Evolutionary conservation across 1,140 invertebrate species (phyloP).

Genomic region (Drosophila virilis): DNA sequence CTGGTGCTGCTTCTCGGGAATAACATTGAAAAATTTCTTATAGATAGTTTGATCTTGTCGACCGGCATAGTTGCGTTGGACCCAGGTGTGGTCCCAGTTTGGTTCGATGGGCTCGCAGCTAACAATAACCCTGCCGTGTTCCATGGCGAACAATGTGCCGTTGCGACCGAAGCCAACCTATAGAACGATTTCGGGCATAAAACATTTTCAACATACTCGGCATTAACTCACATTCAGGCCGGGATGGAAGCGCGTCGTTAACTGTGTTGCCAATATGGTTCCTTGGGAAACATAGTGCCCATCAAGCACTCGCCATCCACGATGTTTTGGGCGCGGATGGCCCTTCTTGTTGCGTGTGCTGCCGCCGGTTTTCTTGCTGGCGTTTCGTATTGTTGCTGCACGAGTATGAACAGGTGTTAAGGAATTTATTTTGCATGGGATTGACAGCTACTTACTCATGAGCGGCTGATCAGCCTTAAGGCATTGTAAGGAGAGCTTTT

Average conservation of each 20-base stretch:
- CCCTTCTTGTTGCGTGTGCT: constrained; percentile 88
- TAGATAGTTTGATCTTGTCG: constrained; percentile 88
- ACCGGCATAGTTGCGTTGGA: constrained; percentile 87
- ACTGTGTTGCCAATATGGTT: constrained; percentile 89
- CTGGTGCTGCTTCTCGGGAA: constrained; percentile 89
- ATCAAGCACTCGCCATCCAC: constrained; percentile 89
- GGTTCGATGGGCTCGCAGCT: constrained; percentile 91
- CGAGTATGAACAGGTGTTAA: not conserved
- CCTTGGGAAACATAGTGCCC: constrained; percentile 87
- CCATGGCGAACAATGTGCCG: constrained; percentile 90
- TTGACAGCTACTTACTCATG: constrained; percentile 52
- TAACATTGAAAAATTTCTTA: constrained; percentile 93
- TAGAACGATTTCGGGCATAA: not conserved
- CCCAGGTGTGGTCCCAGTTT: constrained; percentile 89
- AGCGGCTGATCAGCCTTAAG: constrained; percentile 74
- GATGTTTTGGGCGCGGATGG: constrained; percentile 89
- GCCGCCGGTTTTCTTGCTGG: constrained; percentile 89
- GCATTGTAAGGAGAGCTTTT: constrained; percentile 72
- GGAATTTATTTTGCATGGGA: not conserved
- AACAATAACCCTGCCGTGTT: constrained; percentile 89
- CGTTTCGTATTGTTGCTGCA: constrained; percentile 85
- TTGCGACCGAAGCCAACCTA: constrained; percentile 92
- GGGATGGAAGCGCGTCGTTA: constrained; percentile 90
- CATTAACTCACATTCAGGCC: constrained; percentile 89
- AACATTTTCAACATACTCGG: constrained; percentile 1